Conservation (phyloP, 2,113 vertebrate genomes). For the Brachirus orientalis region DNA sequence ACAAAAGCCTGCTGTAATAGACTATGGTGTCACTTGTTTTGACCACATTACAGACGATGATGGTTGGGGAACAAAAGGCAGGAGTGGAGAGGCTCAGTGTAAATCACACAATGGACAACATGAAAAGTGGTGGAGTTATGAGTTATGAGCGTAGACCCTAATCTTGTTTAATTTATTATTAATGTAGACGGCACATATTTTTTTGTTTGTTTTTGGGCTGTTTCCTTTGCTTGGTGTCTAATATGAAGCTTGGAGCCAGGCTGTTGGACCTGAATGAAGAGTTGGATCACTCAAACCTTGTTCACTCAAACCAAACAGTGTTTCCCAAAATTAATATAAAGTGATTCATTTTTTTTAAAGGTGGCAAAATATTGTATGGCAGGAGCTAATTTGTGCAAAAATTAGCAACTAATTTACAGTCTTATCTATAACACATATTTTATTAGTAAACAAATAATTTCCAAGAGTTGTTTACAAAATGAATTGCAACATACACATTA, state of each 20-base stretch:
- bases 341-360: no score
- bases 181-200: no score
- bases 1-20: constrained; percentile 46
- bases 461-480: no score
- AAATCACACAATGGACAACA: background rate
- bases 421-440: no score
- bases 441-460: no score
- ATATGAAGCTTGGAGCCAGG: constrained; percentile 62
- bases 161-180: no score
- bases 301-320: constrained; percentile 55
- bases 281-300: constrained; percentile 32
- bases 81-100: constrained; percentile 9
- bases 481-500: no score
- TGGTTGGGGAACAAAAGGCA: constrained; percentile 28
- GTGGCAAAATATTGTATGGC: no score
- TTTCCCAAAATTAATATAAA: no score
- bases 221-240: constrained; percentile 27
- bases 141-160: constrained; percentile 42
- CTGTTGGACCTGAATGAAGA: constrained; percentile 50
- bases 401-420: no score
- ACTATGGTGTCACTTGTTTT: constrained; percentile 66
- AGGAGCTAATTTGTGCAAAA: no score
- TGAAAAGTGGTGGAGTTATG: background rate
- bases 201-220: background rate
- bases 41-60: constrained; percentile 26